These are phyloP conservation scores for Galerucella pusilla DNA, from an alignment of 2,888 invertebrate species.

Conservation along the genomic window DNA sequence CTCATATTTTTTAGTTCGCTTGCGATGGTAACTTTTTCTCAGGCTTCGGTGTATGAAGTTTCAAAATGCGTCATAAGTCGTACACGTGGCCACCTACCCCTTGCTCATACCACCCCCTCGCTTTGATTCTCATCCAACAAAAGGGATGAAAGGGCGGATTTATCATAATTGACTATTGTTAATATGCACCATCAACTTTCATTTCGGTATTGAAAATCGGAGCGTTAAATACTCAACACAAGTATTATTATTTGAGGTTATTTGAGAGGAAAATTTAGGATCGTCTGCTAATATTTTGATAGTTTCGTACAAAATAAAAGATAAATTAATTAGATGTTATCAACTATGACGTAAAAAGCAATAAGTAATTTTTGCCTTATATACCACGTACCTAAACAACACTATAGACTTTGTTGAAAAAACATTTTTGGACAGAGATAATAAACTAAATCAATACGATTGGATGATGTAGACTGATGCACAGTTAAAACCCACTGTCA, in stretches of 20 bases:
- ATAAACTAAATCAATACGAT: no score
- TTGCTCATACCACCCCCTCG: conserved; percentile 41
- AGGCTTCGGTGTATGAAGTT: conserved; percentile 15
- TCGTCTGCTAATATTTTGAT: conserved; percentile 5
- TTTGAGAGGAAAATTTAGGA: conserved; percentile 20
- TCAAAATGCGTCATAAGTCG: conserved; percentile 35
- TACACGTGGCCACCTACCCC: conserved; percentile 35
- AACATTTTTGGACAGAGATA: no score
- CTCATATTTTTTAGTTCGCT: background rate
- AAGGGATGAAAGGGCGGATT: conserved; percentile 53
- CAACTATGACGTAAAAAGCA: no score
- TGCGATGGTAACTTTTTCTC: conserved; percentile 10
- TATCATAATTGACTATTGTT: conserved; percentile 56
- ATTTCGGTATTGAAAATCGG: conserved; percentile 43
- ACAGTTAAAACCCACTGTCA: no score
- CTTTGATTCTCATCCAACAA: conserved; percentile 51
- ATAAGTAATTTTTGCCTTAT: no score
- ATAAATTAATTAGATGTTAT: no score
- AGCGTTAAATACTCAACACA: conserved; percentile 41
- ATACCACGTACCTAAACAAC: no score
- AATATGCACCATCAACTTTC: conserved; percentile 51
- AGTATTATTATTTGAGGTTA: conserved; percentile 25
- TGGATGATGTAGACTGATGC: no score
- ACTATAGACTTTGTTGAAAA: no score
- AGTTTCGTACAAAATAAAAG: background rate